Evolutionary conservation across 2,113 vertebrate species (phyloP).

Genomic region (Campylorhamphus procurvoides): DNA sequence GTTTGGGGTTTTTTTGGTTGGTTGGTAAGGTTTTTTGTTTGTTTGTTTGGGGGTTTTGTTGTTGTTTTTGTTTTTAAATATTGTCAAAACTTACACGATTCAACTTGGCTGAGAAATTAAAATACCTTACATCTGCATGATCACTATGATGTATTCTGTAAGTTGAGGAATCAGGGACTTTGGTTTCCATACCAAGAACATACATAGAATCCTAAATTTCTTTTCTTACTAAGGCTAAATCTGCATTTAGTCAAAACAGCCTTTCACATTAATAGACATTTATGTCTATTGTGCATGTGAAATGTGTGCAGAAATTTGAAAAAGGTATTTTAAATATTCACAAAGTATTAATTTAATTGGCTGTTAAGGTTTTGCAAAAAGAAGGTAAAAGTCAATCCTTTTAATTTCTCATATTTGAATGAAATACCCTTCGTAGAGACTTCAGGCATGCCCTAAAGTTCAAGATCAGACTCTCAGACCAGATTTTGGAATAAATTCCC

Average conservation of each 20-base stretch:
- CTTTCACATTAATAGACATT: neutral
- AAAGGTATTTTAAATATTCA: neutral
- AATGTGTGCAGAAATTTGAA: neutral
- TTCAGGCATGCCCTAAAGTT: neutral
- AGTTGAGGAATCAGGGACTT: neutral
- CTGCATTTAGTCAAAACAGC: neutral
- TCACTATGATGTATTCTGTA: neutral
- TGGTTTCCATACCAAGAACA: neutral
- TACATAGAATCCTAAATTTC: neutral
- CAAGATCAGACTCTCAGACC: neutral
- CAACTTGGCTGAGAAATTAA: neutral
- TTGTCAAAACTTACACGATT: neutral
- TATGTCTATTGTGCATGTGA: neutral
- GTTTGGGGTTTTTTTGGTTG: neutral
- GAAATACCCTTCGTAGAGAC: neutral
- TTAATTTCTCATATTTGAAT: neutral
- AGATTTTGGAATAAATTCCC: neutral
- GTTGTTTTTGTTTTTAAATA: neutral
- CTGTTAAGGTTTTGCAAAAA: neutral
- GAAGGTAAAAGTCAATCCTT: neutral
- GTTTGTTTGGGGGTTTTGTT: too few species aligned
- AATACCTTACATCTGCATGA: neutral
- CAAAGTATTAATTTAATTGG: neutral
- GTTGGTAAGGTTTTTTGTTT: too few species aligned
- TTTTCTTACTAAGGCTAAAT: neutral